Evolutionary conservation across 2,797 vertebrate species (phyloP), one percentile per base, ranked within the genome.

Genomic region (Epinephelus malabaricus): DNA sequence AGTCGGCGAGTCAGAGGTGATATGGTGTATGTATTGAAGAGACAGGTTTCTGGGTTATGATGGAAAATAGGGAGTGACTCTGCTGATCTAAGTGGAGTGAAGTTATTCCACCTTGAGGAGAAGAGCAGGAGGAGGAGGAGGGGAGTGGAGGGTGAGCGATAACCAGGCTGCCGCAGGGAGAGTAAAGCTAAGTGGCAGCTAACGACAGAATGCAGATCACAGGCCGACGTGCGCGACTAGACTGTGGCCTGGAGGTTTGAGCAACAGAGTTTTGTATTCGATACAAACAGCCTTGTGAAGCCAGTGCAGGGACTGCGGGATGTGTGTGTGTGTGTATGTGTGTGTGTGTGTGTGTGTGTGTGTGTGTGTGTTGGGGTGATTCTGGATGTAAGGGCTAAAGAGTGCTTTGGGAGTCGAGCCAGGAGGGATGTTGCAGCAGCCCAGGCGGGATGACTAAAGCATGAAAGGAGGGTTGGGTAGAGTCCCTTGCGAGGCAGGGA

Each of bases 141-240:
- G 61, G 50, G 46, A 30, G 47, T 53, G 47, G 40, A 59, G 68
- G 18, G 65, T 47, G 53, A 78, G 78, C 1, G 77, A 85, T 87
- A 86, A 89, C 77, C 79, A 84, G 78, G 53, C 59, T 82, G 91
- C 92, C 10, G 85, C 84, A 83, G 86, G 86, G 85, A 86, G 82
- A 78, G 84, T 21, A 71, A 58, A 83, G 79, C 81, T 89, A 91
- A 91, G 86, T 90, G 89, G 85, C 85, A 82, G 87, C 86, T 88
- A 86, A 81, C 47, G 79, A 88, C 86, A 88, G 88, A 92, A 89
- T 92, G 88, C 91, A 93, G 89, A 92, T 92, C 85, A 90, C 80
- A 88, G 73, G 50, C 73, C 9, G 73, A 83, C 74, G 73, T 81
- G 72, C 74, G 50, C 76, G 69, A 59, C 76, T 30, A 75, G 66